Conservation (phyloP, 2,113 vertebrate species). For the Cryptomyrus ogoouensis region DNA sequence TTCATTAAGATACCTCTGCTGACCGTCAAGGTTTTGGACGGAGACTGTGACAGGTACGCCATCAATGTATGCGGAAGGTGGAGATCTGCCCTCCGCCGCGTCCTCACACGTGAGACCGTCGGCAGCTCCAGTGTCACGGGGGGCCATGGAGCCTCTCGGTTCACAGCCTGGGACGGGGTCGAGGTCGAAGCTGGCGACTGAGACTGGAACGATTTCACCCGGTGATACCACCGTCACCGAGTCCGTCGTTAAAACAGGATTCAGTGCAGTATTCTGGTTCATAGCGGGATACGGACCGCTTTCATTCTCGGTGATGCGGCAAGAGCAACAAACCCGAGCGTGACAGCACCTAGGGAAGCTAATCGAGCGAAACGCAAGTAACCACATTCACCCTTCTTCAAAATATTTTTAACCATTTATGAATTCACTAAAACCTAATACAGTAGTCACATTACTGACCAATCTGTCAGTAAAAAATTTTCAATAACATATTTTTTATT, state of each 20-base stretch:
- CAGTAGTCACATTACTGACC: background rate
- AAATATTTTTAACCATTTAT: background rate
- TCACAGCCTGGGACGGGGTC: background rate
- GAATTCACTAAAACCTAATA: background rate
- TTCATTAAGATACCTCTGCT: constrained; percentile 27
- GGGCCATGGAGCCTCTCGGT: background rate
- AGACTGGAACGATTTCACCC: background rate
- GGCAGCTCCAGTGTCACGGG: background rate
- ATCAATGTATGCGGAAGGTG: constrained; percentile 19
- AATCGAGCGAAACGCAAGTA: background rate
- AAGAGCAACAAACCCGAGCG: background rate
- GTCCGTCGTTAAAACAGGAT: background rate
- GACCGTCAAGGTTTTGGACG: constrained; percentile 28
- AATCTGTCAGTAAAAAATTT: background rate
- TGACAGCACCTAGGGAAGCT: constrained; percentile 4
- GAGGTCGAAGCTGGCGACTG: constrained; percentile 8
- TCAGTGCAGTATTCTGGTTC: background rate
- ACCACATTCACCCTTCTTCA: background rate
- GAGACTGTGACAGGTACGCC: constrained; percentile 31
- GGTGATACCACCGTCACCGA: background rate
- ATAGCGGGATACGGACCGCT: background rate
- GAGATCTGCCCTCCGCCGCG: constrained; percentile 3
- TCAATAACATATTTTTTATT: background rate
- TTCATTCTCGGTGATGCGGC: background rate
- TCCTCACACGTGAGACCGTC: background rate